Evolutionary conservation across 1,140 invertebrate genomes (phyloP), one percentile per base, ranked within the genome.

Genomic region (Leptinotarsa texana): DNA sequence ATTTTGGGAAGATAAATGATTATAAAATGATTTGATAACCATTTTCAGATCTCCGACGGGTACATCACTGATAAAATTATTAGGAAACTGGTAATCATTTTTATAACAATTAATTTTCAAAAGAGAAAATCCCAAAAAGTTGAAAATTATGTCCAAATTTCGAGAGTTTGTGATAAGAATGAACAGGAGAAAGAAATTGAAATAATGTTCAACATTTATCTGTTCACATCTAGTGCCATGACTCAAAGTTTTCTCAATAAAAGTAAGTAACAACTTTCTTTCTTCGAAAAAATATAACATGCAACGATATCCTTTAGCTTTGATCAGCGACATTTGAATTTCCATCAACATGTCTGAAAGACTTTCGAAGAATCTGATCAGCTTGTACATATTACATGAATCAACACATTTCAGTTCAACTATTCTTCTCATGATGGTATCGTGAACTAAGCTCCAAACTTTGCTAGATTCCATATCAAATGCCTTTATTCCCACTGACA

Each of bases 121-220:
- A 11, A 80, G 70, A 3, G 63, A 71, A 69, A 74, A 80, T 8
- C 74, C 73, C 33, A 83, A 73, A 63, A 80, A 47, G 78, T 79
- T 74, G 65, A 77, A 81, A 49, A 79, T 74, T 63, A 82, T 76
- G 57, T 77, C 69, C 21, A 79, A 27, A 77, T 82, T 80, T 72
- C 74, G 68, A 22, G 74, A 62, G 63, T 73, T 70, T n/a, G 67
- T 69, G 11, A 81, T 48, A 24, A 72, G 51, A 22, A 76, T 57
- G 24, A 76, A 74, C 49, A 74, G 75, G 3, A 77, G 15, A 17
- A 81, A 67, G 61, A 77, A 69, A 49, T 76, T 51, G 13, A 80
- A 33, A 76, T n/a, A 49, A n/a, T 13, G 24, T 68, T 21, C 6
- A 73, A 70, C 21, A 13, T 15, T 61, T 15, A 66, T 57, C 3